Conservation (phyloP, 1,140 invertebrate genomes). For the Scaptomyza graminum region DNA sequence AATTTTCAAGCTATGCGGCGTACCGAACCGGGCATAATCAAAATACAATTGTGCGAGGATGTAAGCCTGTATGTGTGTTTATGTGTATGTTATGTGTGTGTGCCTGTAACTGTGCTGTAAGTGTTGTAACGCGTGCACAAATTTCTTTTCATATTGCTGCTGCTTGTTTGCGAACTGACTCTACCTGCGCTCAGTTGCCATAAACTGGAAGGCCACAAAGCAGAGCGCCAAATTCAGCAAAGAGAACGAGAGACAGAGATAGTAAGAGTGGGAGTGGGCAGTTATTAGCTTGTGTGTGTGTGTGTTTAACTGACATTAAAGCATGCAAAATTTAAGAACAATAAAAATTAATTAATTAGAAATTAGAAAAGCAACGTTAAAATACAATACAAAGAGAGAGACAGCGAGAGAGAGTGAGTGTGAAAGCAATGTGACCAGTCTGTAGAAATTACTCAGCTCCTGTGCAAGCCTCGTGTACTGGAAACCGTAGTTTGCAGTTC, state of each 20-base stretch:
- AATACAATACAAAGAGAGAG: neutral
- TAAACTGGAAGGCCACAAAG: constrained; percentile 62
- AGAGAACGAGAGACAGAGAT: neutral
- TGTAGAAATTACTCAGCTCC: constrained; percentile 16
- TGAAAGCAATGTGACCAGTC: constrained; percentile 20
- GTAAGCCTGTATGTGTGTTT: constrained; percentile 24
- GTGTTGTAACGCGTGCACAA: constrained; percentile 69
- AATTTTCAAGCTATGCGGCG: constrained; percentile 78
- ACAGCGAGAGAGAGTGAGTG: constrained; percentile 2
- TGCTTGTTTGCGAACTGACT: constrained; percentile 46
- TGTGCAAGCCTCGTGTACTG: constrained; percentile 9
- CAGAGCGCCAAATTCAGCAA: constrained; percentile 10
- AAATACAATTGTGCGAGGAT: constrained; percentile 78
- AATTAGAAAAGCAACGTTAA: constrained; percentile 41
- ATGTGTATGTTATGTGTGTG: constrained; percentile 11
- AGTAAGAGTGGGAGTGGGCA: neutral
- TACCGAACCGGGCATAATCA: constrained; percentile 81
- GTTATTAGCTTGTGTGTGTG: constrained; percentile 1
- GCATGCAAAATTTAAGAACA: constrained; percentile 44
- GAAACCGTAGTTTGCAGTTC: constrained; percentile 25
- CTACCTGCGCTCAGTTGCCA: constrained; percentile 59
- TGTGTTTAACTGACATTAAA: constrained; percentile 33
- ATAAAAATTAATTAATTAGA: constrained; percentile 75
- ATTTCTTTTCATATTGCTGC: constrained; percentile 47
- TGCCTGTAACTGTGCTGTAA: constrained; percentile 43